Percentiles rank a stretch among this genome's conserved stretches.
Conservation (phyloP, 2,888 invertebrate genomes). For the Brachynemurus nebulosus region DNA sequence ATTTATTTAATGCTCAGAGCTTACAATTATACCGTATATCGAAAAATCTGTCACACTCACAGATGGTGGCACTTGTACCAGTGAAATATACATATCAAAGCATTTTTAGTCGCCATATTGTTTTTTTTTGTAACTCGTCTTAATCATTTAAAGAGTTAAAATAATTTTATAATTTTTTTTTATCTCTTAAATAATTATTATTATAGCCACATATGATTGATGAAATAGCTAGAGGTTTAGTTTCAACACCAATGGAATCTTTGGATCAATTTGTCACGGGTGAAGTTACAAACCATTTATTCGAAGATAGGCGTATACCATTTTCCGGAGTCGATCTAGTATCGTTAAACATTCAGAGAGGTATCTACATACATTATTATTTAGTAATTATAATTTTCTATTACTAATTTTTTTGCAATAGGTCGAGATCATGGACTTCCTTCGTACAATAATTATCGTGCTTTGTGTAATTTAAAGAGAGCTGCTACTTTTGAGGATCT, state of each 20-base stretch:
- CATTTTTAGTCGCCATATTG: too few species aligned
- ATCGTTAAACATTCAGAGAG: constrained; percentile 79
- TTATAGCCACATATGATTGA: constrained; percentile 63
- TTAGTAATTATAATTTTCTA: not conserved
- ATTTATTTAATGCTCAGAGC: too few species aligned
- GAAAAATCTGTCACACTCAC: too few species aligned
- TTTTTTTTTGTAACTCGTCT: too few species aligned
- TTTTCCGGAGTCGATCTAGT: constrained; percentile 88
- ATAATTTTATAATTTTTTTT: too few species aligned
- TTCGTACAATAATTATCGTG: constrained; percentile 81
- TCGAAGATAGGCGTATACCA: constrained; percentile 77
- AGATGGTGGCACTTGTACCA: too few species aligned
- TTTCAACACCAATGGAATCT: constrained; percentile 85
- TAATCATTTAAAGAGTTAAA: too few species aligned
- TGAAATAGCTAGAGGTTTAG: constrained; percentile 70
- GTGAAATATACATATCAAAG: too few species aligned
- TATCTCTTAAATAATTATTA: too few species aligned
- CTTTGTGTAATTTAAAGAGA: constrained; percentile 75
- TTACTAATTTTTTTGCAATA: constrained; percentile 15
- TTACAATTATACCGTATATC: too few species aligned
- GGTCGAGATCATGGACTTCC: constrained; percentile 79
- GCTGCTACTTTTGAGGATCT: constrained; percentile 79
- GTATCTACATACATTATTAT: constrained; percentile 20
- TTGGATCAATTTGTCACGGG: constrained; percentile 88
- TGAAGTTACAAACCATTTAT: constrained; percentile 88